Percentiles rank a stretch among this genome's conserved stretches.
Conservation (phyloP, 2,888 invertebrate genomes). For the Pardosa pseudoannulata region DNA sequence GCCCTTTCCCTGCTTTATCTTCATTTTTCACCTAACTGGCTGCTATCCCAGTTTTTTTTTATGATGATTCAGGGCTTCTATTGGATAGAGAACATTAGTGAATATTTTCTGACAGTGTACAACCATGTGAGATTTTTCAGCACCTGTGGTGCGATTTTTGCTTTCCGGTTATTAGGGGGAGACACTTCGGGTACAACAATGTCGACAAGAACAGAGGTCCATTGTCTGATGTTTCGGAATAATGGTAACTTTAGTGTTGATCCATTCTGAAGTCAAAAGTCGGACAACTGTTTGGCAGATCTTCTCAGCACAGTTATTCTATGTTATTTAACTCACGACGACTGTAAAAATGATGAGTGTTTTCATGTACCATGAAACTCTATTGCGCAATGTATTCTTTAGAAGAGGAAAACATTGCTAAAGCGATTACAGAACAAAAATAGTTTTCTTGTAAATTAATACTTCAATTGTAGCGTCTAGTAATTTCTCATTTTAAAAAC, state of each 20-base stretch:
- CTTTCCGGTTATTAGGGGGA: slow-evolving; percentile 37
- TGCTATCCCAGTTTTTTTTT: slow-evolving; percentile 59
- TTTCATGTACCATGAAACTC: not conserved
- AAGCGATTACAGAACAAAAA: too few species aligned
- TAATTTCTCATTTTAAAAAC: too few species aligned
- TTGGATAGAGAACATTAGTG: slow-evolving; percentile 34
- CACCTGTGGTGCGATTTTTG: slow-evolving; percentile 32
- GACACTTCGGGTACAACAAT: slow-evolving; percentile 25
- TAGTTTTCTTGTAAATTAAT: too few species aligned
- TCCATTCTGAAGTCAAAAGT: slow-evolving; percentile 3
- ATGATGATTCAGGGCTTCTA: slow-evolving; percentile 22
- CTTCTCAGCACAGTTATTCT: slow-evolving; percentile 25
- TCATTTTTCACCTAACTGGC: slow-evolving; percentile 65
- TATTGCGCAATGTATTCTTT: too few species aligned
- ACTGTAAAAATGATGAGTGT: not conserved
- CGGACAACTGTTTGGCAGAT: slow-evolving; percentile 38
- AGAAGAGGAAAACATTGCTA: too few species aligned
- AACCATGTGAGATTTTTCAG: slow-evolving; percentile 42
- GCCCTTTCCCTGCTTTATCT: slow-evolving; percentile 29
- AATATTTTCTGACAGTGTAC: slow-evolving; percentile 39
- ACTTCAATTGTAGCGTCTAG: too few species aligned
- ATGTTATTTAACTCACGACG: not conserved
- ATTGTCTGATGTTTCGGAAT: slow-evolving; percentile 19
- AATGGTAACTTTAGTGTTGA: slow-evolving; percentile 5
- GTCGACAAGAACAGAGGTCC: slow-evolving; percentile 26